Evolutionary conservation across 2,113 vertebrate species (phyloP).

Genomic region (Festucalex cinctus): DNA sequence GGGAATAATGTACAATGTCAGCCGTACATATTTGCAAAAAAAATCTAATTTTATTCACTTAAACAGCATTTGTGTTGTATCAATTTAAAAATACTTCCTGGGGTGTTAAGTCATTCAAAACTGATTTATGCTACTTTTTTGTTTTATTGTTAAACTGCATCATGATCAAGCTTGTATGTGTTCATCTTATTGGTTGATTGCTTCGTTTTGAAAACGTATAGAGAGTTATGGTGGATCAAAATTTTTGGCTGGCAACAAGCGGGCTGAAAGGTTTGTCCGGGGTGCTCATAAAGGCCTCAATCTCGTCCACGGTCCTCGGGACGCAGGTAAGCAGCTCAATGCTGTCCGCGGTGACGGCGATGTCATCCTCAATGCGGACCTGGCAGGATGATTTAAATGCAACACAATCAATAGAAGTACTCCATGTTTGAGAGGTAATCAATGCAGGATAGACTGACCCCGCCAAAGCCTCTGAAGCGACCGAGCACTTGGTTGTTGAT

Average conservation of each 20-base stretch:
- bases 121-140: background rate
- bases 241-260: constrained; percentile 20
- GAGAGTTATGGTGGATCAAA: constrained; percentile 5
- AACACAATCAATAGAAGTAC: background rate
- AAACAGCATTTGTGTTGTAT: constrained; percentile 3
- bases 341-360: constrained; percentile 79
- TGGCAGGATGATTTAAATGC: constrained; percentile 38
- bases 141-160: background rate
- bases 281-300: constrained; percentile 88
- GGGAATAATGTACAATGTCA: background rate
- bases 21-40: constrained; percentile 12
- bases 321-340: constrained; percentile 91
- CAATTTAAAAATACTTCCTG: background rate
- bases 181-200: background rate
- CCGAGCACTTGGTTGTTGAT: constrained; percentile 78
- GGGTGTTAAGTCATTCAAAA: too few relatives aligned
- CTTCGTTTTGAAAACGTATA: background rate
- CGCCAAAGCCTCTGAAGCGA: constrained; percentile 84
- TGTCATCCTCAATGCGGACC: constrained; percentile 94
- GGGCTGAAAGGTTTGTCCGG: constrained; percentile 61
- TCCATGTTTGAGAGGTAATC: background rate
- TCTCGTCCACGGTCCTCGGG: constrained; percentile 90
- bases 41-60: constrained; percentile 17
- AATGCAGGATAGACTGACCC: constrained; percentile 74
- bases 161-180: background rate